Conservation (phyloP, 2,888 invertebrate genomes). For the Eulithis testata region DNA sequence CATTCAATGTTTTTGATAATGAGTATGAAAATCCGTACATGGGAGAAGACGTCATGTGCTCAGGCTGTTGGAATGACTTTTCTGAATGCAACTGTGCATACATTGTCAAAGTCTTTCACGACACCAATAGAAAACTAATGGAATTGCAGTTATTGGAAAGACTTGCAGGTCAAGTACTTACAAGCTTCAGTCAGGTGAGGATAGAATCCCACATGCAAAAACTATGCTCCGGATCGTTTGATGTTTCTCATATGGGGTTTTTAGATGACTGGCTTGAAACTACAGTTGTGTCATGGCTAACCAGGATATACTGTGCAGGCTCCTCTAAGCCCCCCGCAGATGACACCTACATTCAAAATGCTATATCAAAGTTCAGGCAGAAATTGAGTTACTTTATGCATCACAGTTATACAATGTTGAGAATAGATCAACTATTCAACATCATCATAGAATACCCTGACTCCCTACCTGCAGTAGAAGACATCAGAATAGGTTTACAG, state of each 20-base stretch:
- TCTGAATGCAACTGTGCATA: slow-evolving; percentile 85
- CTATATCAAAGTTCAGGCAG: slow-evolving; percentile 88
- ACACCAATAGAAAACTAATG: slow-evolving; percentile 91
- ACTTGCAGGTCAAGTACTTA: slow-evolving; percentile 93
- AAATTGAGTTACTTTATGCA: slow-evolving; percentile 93
- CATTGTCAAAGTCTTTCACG: slow-evolving; percentile 89
- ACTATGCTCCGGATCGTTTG: slow-evolving; percentile 94
- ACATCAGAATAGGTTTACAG: slow-evolving; percentile 93
- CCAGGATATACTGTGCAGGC: slow-evolving; percentile 90
- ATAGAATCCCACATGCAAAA: slow-evolving; percentile 94
- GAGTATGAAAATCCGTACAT: slow-evolving; percentile 80
- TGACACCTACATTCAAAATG: slow-evolving; percentile 81
- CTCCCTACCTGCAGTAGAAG: slow-evolving; percentile 96
- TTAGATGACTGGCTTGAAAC: slow-evolving; percentile 95
- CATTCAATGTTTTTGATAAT: slow-evolving; percentile 89
- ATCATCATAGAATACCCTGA: slow-evolving; percentile 99
- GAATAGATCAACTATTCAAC: slow-evolving; percentile 97
- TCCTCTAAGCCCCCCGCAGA: slow-evolving; percentile 84
- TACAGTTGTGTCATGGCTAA: slow-evolving; percentile 94
- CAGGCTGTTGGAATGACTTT: slow-evolving; percentile 88
- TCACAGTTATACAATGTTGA: slow-evolving; percentile 93
- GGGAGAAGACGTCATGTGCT: slow-evolving; percentile 86
- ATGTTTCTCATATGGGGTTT: slow-evolving; percentile 90
- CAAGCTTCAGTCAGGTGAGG: slow-evolving; percentile 91
- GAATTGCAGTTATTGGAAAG: slow-evolving; percentile 92